Conservation (phyloP, 2,113 vertebrate species). For the Microtus pennsylvanicus region DNA sequence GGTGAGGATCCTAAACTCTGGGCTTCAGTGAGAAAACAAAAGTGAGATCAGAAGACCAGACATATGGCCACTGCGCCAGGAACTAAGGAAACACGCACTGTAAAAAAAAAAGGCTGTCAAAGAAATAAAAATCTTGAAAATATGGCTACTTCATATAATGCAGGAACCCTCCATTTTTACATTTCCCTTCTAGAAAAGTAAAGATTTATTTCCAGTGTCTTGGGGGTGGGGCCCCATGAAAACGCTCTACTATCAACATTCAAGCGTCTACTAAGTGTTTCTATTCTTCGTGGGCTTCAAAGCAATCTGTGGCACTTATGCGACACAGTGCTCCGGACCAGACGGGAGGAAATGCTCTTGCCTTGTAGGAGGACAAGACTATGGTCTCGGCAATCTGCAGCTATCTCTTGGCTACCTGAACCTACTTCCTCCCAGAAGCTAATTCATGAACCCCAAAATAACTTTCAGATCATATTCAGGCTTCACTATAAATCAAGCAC, state of each 20-base stretch:
- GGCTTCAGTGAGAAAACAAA: background rate
- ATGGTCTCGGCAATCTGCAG: background rate
- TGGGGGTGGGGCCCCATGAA: background rate
- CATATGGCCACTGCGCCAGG: background rate
- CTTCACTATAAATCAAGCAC: constrained; percentile 33
- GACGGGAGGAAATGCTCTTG: constrained; percentile 46
- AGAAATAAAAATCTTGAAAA: constrained; percentile 31
- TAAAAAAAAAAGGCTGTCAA: background rate
- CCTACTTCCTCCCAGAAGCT: constrained; percentile 47
- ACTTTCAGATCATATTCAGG: constrained; percentile 32
- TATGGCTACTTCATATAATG: background rate
- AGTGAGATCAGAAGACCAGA: background rate
- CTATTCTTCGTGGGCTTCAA: constrained; percentile 38
- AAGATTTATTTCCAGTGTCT: constrained; percentile 29
- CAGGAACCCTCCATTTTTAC: background rate
- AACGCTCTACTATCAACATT: constrained; percentile 1
- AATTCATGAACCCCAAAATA: constrained; percentile 31
- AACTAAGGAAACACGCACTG: background rate
- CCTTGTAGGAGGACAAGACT: background rate
- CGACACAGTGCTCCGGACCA: constrained; percentile 17
- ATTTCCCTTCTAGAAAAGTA: constrained; percentile 22
- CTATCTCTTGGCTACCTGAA: background rate
- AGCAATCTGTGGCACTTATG: background rate
- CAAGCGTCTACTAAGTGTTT: constrained; percentile 24
- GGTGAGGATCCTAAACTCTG: background rate